Evolutionary conservation across 2,113 vertebrate species (phyloP), one percentile per base, ranked within the genome.

Genomic region (Ammospiza nelsoni): DNA sequence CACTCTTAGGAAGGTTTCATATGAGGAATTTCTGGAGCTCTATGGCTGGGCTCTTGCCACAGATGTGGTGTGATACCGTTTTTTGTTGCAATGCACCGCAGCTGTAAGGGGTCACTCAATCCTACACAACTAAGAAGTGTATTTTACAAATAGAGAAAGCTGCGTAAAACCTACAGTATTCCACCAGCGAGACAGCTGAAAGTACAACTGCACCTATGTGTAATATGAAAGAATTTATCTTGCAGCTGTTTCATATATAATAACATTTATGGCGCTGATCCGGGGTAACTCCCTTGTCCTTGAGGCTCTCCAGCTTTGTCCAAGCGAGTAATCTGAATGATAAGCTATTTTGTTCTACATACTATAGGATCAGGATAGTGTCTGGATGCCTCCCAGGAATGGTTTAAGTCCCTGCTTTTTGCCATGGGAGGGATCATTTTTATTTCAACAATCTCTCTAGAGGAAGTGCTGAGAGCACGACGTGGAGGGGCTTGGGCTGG

Each of bases 201-300:
- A 86, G 84, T 79, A 87, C 62, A 93, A 78, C 88, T 90, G 69
- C 51, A 96, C 94, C 94, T 95, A 93, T 43, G 57, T 85, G 79
- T 22, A 84, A 77, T 80, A 67, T 29, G 88, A 73, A 93, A 78
- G 67, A 93, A 91, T 91, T 90, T 92, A n/a, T 95, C 88, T 84
- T 54, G 73, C 93, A 93, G 86, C 83, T 96, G 84, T 95, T 96
- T 95, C 86, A 48, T 88, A 82, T 90, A 87, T 87, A 94, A 91
- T 68, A 87, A 84, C 88, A 37, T 93, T 89, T 86, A 72, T 79
- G 76, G 84, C 0, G 0, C 54, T 89, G 83, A 81, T 96, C 67
- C 81, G 46, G 72, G 83, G 72, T 68, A 90, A 90, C 83, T 93
- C 88, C 76, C 76, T 93, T 7, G 41, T 65, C 93, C 92, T 93